Evolutionary conservation across 35 echinoderm and acorn worm genomes (phyloP), one percentile per base, ranked within the genome.

Genomic region (Nesometra sesokonis): DNA sequence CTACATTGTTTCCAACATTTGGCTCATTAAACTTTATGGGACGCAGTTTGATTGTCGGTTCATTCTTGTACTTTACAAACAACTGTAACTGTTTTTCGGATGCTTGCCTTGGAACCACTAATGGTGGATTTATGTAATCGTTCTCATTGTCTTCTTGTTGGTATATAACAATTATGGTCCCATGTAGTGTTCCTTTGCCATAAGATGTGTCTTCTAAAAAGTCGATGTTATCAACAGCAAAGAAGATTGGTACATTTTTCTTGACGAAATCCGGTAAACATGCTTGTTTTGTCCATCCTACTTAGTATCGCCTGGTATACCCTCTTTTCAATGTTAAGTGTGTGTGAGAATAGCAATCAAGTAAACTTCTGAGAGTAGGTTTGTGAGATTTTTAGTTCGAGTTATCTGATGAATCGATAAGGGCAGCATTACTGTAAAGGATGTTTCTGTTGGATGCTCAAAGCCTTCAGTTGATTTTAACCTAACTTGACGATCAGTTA

Each of bases 251-350:
- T 32, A 86, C 31, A 31, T 86, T 46, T 86, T 36, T 86, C 46
- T 86, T 86, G 11, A 86, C 84, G 30, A 86, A 86, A 32, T 86
- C 84, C 67, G 84, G 84, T 77, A 86, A 30, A 46, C 84, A 86
- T 32, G 67, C 31, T 46, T 86, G 84, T 76, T 30, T 77, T 46
- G 1, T 86, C 43, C 84, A 86, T 19, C 7, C 46, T 0, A 0
- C 0, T 57, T 37, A 86, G 2, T 11, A 86, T 86, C 30, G 84
- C 84, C 67, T 86, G 84, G 67, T 86, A 46, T 21, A 86, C 84
- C 32, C 84, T 31, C 84, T 86, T 86, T 77, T 86, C 84, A 33
- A 86, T 37, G 5, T 37, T 11, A 31, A 86, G 8, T 52, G 29
- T 86, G 46, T 37, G 67, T 86, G 84, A 57, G 30, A 57, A 86